Evolutionary conservation across 2,113 vertebrate genomes (phyloP).

Genomic region (Amia ocellicauda): DNA sequence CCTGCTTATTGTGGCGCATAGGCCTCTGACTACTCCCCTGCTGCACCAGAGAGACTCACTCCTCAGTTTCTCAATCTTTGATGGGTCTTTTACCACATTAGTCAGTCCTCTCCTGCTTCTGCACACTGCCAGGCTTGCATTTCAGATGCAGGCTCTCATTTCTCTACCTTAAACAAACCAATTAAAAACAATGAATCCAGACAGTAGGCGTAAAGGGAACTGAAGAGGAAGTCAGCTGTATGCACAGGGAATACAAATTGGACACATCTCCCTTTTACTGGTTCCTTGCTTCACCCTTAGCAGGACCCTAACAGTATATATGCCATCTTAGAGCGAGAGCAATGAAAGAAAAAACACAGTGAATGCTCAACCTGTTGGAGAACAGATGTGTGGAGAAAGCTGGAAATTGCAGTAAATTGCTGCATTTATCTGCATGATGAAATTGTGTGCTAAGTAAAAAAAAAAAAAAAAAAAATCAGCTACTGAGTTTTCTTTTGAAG

Average conservation of each 20-base stretch:
- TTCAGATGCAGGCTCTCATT: background rate
- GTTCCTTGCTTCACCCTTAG: background rate
- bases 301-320: too few species aligned
- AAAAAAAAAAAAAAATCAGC: slow-evolving; percentile 27
- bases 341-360: too few species aligned
- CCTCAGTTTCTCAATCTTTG: background rate
- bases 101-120: background rate
- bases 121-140: background rate
- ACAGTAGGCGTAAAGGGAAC: background rate
- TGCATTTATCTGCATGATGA: slow-evolving; percentile 39
- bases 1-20: background rate
- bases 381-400: too few species aligned
- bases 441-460: slow-evolving; percentile 38
- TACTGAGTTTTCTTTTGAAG: background rate
- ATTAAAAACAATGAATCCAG: background rate
- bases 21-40: background rate
- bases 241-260: background rate
- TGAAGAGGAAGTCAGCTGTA: background rate
- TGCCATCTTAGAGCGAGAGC: too few species aligned
- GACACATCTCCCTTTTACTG: background rate
- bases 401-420: slow-evolving; percentile 38
- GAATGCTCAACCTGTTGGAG: too few species aligned
- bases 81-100: background rate
- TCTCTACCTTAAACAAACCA: background rate
- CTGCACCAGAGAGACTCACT: background rate